Evolutionary conservation across 2,113 vertebrate species (phyloP).

Genomic region (Brachypodius melanocephalos): DNA sequence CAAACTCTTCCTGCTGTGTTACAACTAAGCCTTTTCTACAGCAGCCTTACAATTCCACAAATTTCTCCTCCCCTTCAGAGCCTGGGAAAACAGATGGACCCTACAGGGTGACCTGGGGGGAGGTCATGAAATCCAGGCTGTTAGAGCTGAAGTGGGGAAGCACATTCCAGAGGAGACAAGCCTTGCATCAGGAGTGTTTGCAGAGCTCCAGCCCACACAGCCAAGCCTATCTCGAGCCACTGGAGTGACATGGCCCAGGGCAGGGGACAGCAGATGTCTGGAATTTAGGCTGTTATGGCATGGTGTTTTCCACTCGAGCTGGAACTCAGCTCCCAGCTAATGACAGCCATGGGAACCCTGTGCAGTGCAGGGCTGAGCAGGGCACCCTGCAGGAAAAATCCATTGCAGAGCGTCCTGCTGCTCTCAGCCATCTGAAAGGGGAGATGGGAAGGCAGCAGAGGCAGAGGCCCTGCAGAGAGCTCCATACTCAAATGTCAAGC

Average conservation of each 20-base stretch:
- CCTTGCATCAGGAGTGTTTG: neutral
- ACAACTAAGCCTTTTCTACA: neutral
- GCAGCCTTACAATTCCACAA: neutral
- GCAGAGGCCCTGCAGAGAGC: neutral
- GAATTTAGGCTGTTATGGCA: neutral
- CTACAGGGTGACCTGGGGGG: neutral
- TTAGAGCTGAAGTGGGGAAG: neutral
- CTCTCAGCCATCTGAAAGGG: neutral
- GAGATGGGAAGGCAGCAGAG: fast-evolving
- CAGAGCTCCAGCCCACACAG: neutral
- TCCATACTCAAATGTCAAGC: neutral
- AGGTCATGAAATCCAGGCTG: neutral
- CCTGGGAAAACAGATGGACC: constrained; percentile 32
- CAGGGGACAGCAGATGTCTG: constrained; percentile 11
- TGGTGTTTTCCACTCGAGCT: neutral
- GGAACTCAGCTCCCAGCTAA: neutral
- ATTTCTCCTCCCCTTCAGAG: neutral
- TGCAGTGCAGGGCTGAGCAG: neutral
- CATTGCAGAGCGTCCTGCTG: neutral
- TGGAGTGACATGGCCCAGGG: neutral
- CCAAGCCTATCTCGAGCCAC: neutral
- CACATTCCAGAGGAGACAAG: neutral
- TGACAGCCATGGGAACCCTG: neutral
- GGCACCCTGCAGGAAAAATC: neutral
- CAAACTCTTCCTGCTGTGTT: neutral